phyloP scores from a whole-genome alignment of 2,888 invertebrate genomes.

The Petrolisthes manimaculis region DNA sequence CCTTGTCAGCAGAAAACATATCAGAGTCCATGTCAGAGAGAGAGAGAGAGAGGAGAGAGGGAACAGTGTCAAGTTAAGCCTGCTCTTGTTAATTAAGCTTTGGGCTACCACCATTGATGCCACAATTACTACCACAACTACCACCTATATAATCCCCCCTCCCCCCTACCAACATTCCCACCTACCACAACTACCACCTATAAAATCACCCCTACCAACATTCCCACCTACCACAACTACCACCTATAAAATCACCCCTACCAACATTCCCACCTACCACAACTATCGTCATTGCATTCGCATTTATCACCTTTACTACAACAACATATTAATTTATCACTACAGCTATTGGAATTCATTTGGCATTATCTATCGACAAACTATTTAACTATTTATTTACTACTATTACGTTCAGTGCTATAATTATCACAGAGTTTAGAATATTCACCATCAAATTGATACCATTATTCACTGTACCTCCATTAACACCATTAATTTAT shows the following conservation, averaged over 20 bases:
- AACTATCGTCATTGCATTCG: neutral
- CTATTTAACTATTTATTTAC: neutral
- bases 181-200: neutral
- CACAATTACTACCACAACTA: neutral
- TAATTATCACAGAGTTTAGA: neutral
- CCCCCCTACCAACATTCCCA: neutral
- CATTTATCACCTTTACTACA: neutral
- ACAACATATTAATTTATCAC: too few relatives aligned
- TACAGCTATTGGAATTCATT: neutral
- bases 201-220: neutral
- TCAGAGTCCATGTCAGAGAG: neutral
- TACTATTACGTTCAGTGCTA: neutral
- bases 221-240: neutral
- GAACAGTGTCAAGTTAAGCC: neutral
- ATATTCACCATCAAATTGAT: neutral
- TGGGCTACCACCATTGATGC: neutral
- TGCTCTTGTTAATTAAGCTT: neutral
- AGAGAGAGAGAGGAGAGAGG: neutral
- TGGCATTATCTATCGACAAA: neutral
- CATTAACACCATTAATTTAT: neutral
- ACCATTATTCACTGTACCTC: neutral
- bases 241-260: neutral
- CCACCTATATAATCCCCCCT: neutral
- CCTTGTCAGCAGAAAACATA: too few relatives aligned
- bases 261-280: neutral